Base-by-base conservation (phyloP, 2,113 vertebrate genomes). In the Cygnus atratus region DNA sequence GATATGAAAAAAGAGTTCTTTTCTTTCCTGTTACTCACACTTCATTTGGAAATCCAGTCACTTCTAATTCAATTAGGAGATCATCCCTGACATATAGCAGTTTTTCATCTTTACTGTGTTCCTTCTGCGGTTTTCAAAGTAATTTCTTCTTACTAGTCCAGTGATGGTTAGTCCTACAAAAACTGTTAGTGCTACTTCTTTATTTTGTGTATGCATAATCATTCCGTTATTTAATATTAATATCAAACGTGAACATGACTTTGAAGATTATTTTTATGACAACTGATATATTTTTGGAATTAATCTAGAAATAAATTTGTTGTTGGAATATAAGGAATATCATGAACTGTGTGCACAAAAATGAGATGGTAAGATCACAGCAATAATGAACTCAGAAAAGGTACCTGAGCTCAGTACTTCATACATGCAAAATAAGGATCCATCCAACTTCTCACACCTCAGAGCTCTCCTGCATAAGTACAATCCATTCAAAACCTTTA, bases 61-160 rank as follows among this genome's bases (percentile, higher is more conserved):
- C 57, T 88, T 48, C 25, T 96, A 87, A 95, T 92, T 93, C 74
- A 90, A 94, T 94, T 88, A 94, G 9, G 77, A 82, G 54, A n/a
- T 92, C 31, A 92, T 65, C 29, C 19, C 37, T 68, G 33, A 59
- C 24, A 81, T 55, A 65, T 71, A 43, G 74, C 62, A 57, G 6
- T 55, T 93, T 95, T 67, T 55, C 20, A 54, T 31, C 63, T 22
- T 44, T 54, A 67, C 57, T 14, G 33, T 58, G 93, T 87, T 67
- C 88, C 61, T 92, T 41, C 62, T 78, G 9, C 43, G 9, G 3
- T 50, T 80, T 72, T 59, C 35, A 95, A 78, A 95, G 48, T 48
- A 67, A 68, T 77, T 68, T 92, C 43, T 66, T 74, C 71, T 88
- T 70, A 77, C 11, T 25, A 39, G 6, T 87, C 76, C 78, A 75